These are phyloP conservation scores for Oxyura jamaicensis DNA, from an alignment of 2,113 vertebrate species.

Conservation along the genomic window DNA sequence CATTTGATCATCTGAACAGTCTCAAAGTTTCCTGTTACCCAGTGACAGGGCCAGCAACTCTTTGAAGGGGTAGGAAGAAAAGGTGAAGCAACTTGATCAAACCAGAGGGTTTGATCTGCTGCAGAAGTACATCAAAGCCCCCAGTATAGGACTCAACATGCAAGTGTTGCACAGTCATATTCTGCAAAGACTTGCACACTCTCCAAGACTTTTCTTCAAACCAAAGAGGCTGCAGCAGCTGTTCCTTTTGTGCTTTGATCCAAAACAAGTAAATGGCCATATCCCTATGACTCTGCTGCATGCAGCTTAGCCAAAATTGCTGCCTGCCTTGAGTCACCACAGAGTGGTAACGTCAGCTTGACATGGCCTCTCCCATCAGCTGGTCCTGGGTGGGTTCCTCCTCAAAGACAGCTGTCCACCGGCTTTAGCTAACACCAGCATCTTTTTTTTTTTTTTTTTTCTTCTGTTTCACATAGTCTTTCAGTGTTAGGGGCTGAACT, in stretches of 20 bases:
- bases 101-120: neutral
- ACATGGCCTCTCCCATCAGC: rapidly evolving
- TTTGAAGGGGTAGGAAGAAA: neutral
- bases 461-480: neutral
- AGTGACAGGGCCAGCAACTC: neutral
- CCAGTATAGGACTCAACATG: rapidly evolving
- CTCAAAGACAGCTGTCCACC: neutral
- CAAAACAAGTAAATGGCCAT: neutral
- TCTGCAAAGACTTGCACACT: neutral
- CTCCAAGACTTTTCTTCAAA: neutral
- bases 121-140: neutral
- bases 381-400: neutral
- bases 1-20: neutral
- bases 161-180: neutral
- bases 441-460: neutral
- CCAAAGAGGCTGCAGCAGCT: neutral
- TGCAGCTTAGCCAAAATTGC: neutral
- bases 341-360: neutral
- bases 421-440: neutral
- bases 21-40: neutral
- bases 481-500: rapidly evolving
- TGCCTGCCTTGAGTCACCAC: neutral
- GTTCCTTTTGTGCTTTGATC: neutral
- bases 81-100: neutral
- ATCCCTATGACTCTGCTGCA: neutral